Base-by-base conservation (phyloP, 1,140 invertebrate genomes). In the Psilanteris sp. region DNA sequence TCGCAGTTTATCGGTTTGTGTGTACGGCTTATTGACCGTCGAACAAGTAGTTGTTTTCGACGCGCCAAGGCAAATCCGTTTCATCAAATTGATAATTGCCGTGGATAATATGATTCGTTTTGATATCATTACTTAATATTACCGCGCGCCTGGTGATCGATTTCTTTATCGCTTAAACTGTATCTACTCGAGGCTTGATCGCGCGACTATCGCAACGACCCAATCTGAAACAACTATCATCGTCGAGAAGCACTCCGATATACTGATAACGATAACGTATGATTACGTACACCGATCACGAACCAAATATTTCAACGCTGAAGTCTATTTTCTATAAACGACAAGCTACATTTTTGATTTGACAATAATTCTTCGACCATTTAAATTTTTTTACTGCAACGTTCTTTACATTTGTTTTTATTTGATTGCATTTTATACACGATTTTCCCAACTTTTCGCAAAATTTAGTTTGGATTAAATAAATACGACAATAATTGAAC, bases 181-280 rank as follows among this genome's bases (percentile, higher is more conserved):
- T 15, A 54, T 44, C 37, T 66, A 10, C 15, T n/a, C 5, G 24
- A 4, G 15, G 43, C 39, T 66, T 15, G 24, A 66, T 52, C 61
- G 61, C 8, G 16, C 48, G 36, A 34, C 37, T 66, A 66, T 67
- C 62, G 41, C 10, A 8, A 3, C 27, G 61, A 54, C 61, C 61
- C 61, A 36, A 54, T 44, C 61, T 66, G 37, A 44, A 66, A 52
- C 46, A 36, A 36, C 48, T 36, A 66, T 44, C 44, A 62, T 50
- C 61, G 37, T 41, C 18, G 37, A 52, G 36, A 43, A 37, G 48
- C 11, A 16, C 22, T 13, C 7, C 9, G 61, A 66, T 66, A 54
- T 15, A 10, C 20, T 54, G 46, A 54, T 41, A 66, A 48, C 27
- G 61, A 66, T 66, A 66, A 66, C 29, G 29, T 66, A 66, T 54